A percentile compares a stretch with the other conserved stretches of the same genome.
These are phyloP conservation scores for Monomorium pharaonis DNA, from an alignment of 1,140 invertebrate species.

Conservation along the genomic window DNA sequence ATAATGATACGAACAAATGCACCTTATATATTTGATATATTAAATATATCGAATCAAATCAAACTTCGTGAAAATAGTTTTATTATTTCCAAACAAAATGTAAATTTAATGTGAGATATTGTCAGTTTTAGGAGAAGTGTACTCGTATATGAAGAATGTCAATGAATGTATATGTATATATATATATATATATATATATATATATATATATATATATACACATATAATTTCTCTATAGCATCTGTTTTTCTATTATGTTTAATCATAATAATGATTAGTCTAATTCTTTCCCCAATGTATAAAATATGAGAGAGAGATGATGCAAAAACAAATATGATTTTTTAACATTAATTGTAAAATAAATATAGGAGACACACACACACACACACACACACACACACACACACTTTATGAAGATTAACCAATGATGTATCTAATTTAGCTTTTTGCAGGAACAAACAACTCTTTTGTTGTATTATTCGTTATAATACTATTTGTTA, in stretches of 20 bases:
- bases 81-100: constrained; percentile 10
- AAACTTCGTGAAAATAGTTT: constrained; percentile 20
- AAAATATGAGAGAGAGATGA: constrained; percentile 21
- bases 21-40: constrained; percentile 26
- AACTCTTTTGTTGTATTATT: constrained; percentile 25
- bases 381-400: background rate
- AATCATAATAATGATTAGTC: constrained; percentile 28
- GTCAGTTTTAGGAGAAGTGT: background rate
- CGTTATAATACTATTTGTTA: constrained; percentile 33
- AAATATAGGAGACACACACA: background rate
- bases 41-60: constrained; percentile 12
- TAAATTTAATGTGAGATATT: constrained; percentile 48
- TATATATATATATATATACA: no score
- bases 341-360: constrained; percentile 15
- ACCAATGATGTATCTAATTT: constrained; percentile 37
- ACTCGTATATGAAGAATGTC: background rate
- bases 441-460: background rate
- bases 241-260: constrained; percentile 37
- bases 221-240: constrained; percentile 12
- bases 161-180: constrained; percentile 5
- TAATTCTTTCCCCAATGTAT: background rate
- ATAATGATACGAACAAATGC: background rate
- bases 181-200: no score
- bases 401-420: background rate
- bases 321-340: background rate